Percentiles rank a stretch among this genome's conserved stretches.
Evolutionary conservation across 2,113 vertebrate species (phyloP).

Genomic region (Ploceus nigricollis): DNA sequence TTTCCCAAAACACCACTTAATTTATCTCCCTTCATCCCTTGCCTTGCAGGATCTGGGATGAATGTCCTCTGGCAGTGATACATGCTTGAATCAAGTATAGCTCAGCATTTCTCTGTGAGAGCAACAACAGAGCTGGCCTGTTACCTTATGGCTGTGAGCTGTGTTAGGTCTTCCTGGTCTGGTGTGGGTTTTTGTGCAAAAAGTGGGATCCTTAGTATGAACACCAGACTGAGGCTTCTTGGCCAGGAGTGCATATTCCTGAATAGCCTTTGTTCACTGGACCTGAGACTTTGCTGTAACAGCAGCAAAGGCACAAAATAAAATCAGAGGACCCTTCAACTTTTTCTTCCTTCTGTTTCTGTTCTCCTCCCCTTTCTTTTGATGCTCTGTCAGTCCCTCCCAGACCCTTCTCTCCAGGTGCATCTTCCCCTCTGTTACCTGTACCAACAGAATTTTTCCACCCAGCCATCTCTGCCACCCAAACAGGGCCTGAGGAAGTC

Average conservation of each 20-base stretch:
- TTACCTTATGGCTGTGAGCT: neutral
- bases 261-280: neutral
- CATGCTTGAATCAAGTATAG: neutral
- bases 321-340: neutral
- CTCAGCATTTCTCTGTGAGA: neutral
- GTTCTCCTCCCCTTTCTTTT: constrained; percentile 9
- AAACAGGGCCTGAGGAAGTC: constrained; percentile 53
- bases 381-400: constrained; percentile 46
- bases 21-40: neutral
- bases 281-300: neutral
- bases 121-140: neutral
- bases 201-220: neutral
- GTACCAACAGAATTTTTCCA: constrained; percentile 89
- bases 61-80: neutral
- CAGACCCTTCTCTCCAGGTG: constrained; percentile 58
- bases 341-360: neutral
- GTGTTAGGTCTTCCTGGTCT: neutral
- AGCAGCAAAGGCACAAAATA: neutral
- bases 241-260: neutral
- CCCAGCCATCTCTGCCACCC: constrained; percentile 76
- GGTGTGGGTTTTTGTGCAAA: neutral
- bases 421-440: constrained; percentile 75
- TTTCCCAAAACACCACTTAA: neutral
- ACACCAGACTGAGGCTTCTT: neutral
- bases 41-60: neutral